A percentile compares a stretch with the other conserved stretches of the same genome.
These are phyloP conservation scores for Graphium colonna DNA, from an alignment of 2,888 invertebrate genomes.

Conservation along the genomic window DNA sequence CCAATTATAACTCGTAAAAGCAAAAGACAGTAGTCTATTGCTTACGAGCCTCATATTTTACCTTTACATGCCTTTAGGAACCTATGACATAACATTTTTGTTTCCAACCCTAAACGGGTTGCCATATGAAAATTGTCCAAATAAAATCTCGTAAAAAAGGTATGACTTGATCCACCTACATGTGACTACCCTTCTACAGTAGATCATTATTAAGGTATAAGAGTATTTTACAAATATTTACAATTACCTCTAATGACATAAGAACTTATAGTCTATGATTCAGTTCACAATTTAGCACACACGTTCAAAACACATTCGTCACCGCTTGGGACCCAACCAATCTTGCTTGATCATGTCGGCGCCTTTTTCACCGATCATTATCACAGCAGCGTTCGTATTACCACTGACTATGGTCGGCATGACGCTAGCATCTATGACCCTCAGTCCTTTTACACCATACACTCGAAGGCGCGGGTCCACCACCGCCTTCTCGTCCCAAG, in stretches of 20 bases:
- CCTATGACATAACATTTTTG: no score
- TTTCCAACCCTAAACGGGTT: no score
- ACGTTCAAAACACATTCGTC: slow-evolving; percentile 36
- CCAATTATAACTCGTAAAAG: no score
- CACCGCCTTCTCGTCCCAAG: slow-evolving; percentile 87
- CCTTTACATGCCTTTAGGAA: no score
- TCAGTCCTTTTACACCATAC: slow-evolving; percentile 87
- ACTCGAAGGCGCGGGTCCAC: slow-evolving; percentile 90
- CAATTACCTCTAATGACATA: slow-evolving; percentile 7
- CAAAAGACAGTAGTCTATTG: no score
- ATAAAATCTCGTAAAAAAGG: no score
- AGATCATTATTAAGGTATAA: not conserved
- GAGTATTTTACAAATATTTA: slow-evolving; percentile 1
- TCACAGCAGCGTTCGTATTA: slow-evolving; percentile 94
- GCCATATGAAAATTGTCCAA: no score
- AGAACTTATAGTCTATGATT: not conserved
- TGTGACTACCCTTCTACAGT: no score
- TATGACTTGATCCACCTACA: no score
- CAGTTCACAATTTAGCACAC: slow-evolving; percentile 11
- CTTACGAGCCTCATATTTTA: no score
- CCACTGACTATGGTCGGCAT: slow-evolving; percentile 95
- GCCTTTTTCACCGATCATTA: slow-evolving; percentile 95
- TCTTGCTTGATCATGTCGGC: slow-evolving; percentile 92
- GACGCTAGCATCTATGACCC: slow-evolving; percentile 92
- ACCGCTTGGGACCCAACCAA: slow-evolving; percentile 80